phyloP scores from a whole-genome alignment of 2,888 invertebrate genomes.

The Branchipolynoe longqiensis region DNA sequence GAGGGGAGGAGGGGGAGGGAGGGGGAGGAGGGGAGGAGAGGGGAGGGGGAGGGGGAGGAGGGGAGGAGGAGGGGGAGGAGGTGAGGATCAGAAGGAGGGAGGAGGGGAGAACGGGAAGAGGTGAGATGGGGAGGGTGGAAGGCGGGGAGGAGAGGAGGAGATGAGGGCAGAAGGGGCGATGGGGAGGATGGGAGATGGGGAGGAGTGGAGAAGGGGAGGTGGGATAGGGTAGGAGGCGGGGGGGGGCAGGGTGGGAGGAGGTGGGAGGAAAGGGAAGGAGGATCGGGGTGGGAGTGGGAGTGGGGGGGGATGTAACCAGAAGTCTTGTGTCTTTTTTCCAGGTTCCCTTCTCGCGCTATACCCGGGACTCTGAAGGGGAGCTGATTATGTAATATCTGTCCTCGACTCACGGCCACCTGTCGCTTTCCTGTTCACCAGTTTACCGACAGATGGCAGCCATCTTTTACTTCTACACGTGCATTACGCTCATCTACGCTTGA shows the following conservation, averaged over 20 bases:
- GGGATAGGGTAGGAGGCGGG: neutral
- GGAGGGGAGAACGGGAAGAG: neutral
- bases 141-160: neutral
- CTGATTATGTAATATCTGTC: too few relatives aligned
- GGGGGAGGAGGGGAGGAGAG: neutral
- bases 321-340: too few relatives aligned
- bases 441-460: too few relatives aligned
- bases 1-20: neutral
- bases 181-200: neutral
- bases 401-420: too few relatives aligned
- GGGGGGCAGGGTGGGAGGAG: neutral
- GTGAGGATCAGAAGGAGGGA: neutral
- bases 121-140: neutral
- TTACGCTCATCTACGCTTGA: too few relatives aligned
- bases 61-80: constrained; percentile 1
- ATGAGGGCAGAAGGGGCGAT: neutral
- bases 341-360: too few relatives aligned
- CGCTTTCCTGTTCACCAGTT: too few relatives aligned
- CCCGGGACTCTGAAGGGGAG: too few relatives aligned
- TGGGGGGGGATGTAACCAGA: too few relatives aligned
- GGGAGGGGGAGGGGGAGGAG: neutral
- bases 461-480: too few relatives aligned
- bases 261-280: neutral
- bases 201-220: neutral
- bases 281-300: neutral